These are phyloP conservation scores for Amblyornis subalaris DNA, from an alignment of 2,113 vertebrate genomes.

Conservation along the genomic window DNA sequence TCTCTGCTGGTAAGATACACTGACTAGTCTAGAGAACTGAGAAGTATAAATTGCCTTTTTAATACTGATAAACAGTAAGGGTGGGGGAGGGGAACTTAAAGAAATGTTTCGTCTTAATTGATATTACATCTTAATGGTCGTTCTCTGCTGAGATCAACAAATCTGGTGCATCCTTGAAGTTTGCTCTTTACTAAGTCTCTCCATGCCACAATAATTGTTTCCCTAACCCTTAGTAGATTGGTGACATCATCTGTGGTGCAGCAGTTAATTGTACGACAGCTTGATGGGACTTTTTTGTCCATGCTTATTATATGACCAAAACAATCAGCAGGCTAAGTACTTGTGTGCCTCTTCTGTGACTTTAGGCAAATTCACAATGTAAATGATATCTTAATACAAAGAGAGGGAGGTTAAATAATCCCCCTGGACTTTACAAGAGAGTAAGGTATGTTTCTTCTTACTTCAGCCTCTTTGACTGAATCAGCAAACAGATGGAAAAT, in stretches of 20 bases:
- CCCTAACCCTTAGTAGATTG: slow-evolving; percentile 25
- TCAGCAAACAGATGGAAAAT: background rate
- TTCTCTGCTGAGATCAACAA: slow-evolving; percentile 57
- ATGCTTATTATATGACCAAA: background rate
- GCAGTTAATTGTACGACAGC: background rate
- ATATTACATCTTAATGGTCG: slow-evolving; percentile 59
- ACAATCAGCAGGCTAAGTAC: background rate
- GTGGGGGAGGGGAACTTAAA: background rate
- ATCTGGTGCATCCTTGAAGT: slow-evolving; percentile 49
- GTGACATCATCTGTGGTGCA: background rate
- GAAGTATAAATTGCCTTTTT: slow-evolving; percentile 58
- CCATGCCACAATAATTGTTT: slow-evolving; percentile 36
- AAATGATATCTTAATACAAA: background rate
- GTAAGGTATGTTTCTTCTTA: background rate
- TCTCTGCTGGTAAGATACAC: slow-evolving; percentile 47
- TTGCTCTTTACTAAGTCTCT: slow-evolving; percentile 47
- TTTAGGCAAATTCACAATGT: background rate
- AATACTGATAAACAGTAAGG: slow-evolving; percentile 47
- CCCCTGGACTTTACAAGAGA: background rate
- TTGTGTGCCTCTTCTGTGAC: background rate
- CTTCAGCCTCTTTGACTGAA: background rate
- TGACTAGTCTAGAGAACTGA: background rate
- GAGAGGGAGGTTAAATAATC: background rate
- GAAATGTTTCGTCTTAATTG: slow-evolving; percentile 14
- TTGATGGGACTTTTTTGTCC: background rate